A percentile compares a stretch with the other conserved stretches of the same genome.
These are phyloP conservation scores for Thymallus thymallus DNA, from an alignment of 2,113 vertebrate genomes.

Conservation along the genomic window DNA sequence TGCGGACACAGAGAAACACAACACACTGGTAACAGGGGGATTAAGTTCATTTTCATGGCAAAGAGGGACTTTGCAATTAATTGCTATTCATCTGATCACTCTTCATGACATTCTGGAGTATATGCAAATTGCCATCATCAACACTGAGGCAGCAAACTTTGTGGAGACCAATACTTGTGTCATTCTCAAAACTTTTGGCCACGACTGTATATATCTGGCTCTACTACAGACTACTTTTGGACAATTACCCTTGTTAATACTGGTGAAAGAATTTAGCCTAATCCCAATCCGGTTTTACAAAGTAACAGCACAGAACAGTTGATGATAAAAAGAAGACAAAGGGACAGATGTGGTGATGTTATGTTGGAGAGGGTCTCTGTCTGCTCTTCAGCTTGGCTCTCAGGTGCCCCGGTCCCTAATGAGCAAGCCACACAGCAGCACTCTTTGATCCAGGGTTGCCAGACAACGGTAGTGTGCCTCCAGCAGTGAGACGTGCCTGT, in stretches of 20 bases:
- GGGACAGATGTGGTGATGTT: slow-evolving; percentile 11
- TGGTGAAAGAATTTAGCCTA: slow-evolving; percentile 36
- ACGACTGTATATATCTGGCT: too few species aligned
- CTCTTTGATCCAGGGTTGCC: slow-evolving; percentile 59
- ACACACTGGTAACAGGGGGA: too few species aligned
- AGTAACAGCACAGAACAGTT: slow-evolving; percentile 23
- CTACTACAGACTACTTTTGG: too few species aligned
- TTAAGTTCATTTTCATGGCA: too few species aligned
- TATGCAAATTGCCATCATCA: too few species aligned
- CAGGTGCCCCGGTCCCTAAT: slow-evolving; percentile 16
- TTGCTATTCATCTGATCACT: too few species aligned
- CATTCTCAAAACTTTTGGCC: too few species aligned
- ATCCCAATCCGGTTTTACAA: slow-evolving; percentile 24
- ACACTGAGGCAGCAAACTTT: too few species aligned
- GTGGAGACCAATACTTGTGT: too few species aligned
- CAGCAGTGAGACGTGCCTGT: slow-evolving; percentile 65
- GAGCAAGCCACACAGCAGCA: slow-evolving; percentile 24
- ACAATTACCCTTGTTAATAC: not conserved
- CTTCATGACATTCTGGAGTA: too few species aligned
- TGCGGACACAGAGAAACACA: too few species aligned
- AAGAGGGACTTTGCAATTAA: too few species aligned
- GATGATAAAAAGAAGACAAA: slow-evolving; percentile 17
- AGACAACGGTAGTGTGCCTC: slow-evolving; percentile 61
- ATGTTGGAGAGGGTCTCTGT: slow-evolving; percentile 1
- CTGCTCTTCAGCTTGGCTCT: slow-evolving; percentile 25